Evolutionary conservation across 2,888 invertebrate genomes (phyloP), one percentile per base, ranked within the genome.

Genomic region (Pandemis cinnamomeana): DNA sequence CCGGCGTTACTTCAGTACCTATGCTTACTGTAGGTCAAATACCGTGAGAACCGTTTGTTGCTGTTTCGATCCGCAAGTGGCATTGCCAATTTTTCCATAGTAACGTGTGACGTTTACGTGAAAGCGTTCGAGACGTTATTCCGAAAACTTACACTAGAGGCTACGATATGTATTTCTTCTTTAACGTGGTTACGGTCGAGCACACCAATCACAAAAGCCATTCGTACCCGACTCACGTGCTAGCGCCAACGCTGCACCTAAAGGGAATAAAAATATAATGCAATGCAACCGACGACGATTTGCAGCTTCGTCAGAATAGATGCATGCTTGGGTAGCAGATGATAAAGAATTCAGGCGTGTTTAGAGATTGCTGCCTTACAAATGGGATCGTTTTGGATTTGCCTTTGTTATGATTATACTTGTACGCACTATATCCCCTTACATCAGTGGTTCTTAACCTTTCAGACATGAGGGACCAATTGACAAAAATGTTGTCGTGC

Each of bases 261-360:
- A 72, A 51, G 68, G 67, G 69, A 64, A 72, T 72, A 68, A 72
- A 72, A 72, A 69, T 72, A 64, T 72, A 72, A 72, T 69, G 69
- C 72, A 20, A 69, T 69, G 69, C 69, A 69, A 69, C 66, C 72
- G 58, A 72, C 44, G 48, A 48, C 69, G 72, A 72, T 72, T 72
- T 72, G 72, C 69, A 69, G 63, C 67, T n/a, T 10, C 63, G 67
- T 62, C 62, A 62, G 55, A 48, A 67, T 48, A 36, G 60, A 71
- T 51, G 64, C 58, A 61, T 61, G 67, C 67, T 46, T 62, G 62
- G 44, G 55, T 68, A 68, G 55, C 58, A 42, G 20, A 15, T 67
- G 64, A 60, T 58, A 70, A 70, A 69, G 20, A 20, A 68, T 63
- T 64, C 41, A 46, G 55, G 42, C 8, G 15, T 44, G 53, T 62